A percentile compares a stretch with the other conserved stretches of the same genome.
Conservation (phyloP, 1,140 invertebrate genomes). For the Dreissena rostriformis region DNA sequence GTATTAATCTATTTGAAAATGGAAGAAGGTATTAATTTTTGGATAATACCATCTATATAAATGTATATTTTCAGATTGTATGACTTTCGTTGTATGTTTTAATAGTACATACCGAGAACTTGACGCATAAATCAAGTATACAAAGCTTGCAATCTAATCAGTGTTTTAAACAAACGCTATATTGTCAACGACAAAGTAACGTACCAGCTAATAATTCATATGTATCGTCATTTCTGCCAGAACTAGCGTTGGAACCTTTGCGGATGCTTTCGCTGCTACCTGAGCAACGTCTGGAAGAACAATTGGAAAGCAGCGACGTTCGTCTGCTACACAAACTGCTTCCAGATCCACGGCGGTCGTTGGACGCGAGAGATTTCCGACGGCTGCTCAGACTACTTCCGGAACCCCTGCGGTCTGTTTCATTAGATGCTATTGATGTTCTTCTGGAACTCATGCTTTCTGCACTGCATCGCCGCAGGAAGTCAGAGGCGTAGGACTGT, state of each 20-base stretch:
- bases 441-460: slow-evolving; percentile 60
- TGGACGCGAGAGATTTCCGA: slow-evolving; percentile 65
- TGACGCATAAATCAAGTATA: too few species aligned
- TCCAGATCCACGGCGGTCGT: slow-evolving; percentile 67
- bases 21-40: too few species aligned
- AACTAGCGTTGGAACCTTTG: slow-evolving; percentile 69
- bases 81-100: too few species aligned
- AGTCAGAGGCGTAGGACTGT: slow-evolving; percentile 68
- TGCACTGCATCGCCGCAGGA: slow-evolving; percentile 49
- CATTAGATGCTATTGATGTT: slow-evolving; percentile 48
- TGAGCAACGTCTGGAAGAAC: slow-evolving; percentile 56
- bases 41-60: too few species aligned
- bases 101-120: too few species aligned
- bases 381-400: slow-evolving; percentile 70
- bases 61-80: too few species aligned
- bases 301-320: slow-evolving; percentile 70
- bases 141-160: too few species aligned
- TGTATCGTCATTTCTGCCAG: slow-evolving; percentile 65
- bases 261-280: slow-evolving; percentile 67
- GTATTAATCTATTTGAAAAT: too few species aligned
- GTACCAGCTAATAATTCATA: slow-evolving; percentile 68
- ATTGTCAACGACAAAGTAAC: too few species aligned
- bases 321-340: slow-evolving; percentile 69
- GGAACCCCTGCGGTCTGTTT: slow-evolving; percentile 61
- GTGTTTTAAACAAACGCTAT: too few species aligned